A percentile compares a stretch with the other conserved stretches of the same genome.
phyloP scores from a whole-genome alignment of 2,888 invertebrate species.

The Alentia gelatinosa region DNA sequence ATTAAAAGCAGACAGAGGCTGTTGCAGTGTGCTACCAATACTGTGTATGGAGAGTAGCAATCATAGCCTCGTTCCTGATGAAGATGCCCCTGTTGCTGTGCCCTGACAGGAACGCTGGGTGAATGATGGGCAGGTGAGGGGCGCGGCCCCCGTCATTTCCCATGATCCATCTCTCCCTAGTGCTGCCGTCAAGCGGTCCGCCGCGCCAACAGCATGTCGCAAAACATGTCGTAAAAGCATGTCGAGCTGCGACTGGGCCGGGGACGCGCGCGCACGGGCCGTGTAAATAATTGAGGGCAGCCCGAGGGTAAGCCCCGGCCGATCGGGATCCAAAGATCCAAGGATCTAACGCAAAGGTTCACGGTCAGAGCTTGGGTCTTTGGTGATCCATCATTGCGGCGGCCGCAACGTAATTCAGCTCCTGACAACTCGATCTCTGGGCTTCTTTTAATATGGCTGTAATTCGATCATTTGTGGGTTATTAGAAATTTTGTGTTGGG shows the following conservation, averaged over 20 bases:
- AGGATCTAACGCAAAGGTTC: neutral
- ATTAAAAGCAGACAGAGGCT: too few species aligned
- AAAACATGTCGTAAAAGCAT: slow-evolving; percentile 37
- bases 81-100: neutral
- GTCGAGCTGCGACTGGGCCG: too few species aligned
- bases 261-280: neutral
- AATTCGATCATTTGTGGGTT: slow-evolving; percentile 37
- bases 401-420: neutral
- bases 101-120: neutral
- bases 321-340: neutral
- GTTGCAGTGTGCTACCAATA: too few species aligned
- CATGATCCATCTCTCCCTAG: neutral
- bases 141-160: neutral
- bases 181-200: slow-evolving; percentile 12
- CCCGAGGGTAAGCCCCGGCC: neutral
- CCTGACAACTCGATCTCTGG: slow-evolving; percentile 6
- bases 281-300: slow-evolving; percentile 42
- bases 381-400: slow-evolving; percentile 11
- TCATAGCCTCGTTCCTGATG: too few species aligned
- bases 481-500: too few species aligned
- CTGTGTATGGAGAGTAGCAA: too few species aligned
- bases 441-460: slow-evolving; percentile 38
- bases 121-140: slow-evolving; percentile 17
- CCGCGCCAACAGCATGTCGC: slow-evolving; percentile 6
- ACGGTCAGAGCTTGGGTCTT: neutral